Evolutionary conservation across 1,140 invertebrate species (phyloP).

Genomic region (Drosophila kurseongensis): DNA sequence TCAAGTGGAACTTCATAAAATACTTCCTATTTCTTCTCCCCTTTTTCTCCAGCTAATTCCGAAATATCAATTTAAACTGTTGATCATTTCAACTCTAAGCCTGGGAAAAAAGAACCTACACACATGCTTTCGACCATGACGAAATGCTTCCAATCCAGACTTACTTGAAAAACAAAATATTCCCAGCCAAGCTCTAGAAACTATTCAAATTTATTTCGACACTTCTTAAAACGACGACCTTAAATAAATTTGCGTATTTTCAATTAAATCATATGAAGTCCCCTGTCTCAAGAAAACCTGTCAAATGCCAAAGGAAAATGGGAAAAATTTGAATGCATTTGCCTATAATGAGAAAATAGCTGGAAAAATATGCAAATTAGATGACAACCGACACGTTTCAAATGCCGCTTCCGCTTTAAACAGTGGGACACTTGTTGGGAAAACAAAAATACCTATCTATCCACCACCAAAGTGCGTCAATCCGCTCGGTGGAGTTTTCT

Average conservation of each 20-base stretch:
- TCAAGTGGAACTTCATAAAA: conserved; percentile 9
- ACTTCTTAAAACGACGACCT: conserved; percentile 14
- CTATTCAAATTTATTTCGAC: conserved; percentile 44
- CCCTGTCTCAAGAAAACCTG: conserved; percentile 52
- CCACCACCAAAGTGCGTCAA: conserved; percentile 35
- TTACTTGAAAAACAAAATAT: conserved; percentile 10
- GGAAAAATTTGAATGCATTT: conserved; percentile 49
- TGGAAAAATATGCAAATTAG: conserved; percentile 73
- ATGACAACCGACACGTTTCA: conserved; percentile 66
- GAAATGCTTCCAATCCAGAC: conserved; percentile 15
- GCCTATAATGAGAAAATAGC: conserved; percentile 47
- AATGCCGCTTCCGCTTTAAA: conserved; percentile 65
- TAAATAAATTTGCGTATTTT: conserved; percentile 64
- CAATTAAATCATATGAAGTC: conserved; percentile 62
- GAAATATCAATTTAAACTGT: conserved; percentile 24
- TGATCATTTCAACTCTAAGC: conserved; percentile 13
- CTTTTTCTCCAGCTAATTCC: conserved; percentile 11
- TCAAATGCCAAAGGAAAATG: conserved; percentile 46
- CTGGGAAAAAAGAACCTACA: conserved; percentile 21
- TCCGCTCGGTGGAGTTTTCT: conserved; percentile 44
- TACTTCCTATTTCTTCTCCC: conserved; percentile 7
- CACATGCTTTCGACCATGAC: conserved; percentile 37
- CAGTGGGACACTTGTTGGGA: conserved; percentile 68
- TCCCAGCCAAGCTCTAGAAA: conserved; percentile 27
- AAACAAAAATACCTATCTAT: conserved; percentile 50